Base-by-base conservation (phyloP, 2,797 vertebrate species). In the Hephaestus fuliginosus region DNA sequence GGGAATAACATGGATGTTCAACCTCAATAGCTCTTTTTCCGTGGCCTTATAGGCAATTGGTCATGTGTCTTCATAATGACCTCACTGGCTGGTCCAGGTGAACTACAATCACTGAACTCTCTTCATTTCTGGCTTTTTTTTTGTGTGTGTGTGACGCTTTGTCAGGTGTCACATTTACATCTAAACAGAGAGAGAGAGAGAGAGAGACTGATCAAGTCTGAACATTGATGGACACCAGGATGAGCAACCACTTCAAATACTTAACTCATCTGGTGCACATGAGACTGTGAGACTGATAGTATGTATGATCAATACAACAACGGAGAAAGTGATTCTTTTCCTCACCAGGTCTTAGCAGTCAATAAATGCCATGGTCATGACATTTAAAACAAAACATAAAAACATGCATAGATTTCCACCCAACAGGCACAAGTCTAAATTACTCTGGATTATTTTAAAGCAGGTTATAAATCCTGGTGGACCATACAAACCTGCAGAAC, bases 141-240 rank as follows among this genome's bases (percentile, higher is more conserved):
- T 8, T 44, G 57, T 53, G 39, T 33, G 11, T 44, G 57, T 53
- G 39, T 33, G 30, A 67, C 25, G 44, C 20, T n/a, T 18, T 9
- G 30, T 56, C 61, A 74, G 57, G 57, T 18, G 28, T 69, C 43
- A 33, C 9, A 66, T 58, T 56, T 51, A 66, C 15, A 62, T 53
- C 44, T 15, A 60, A 76, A 80, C 65, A 63, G 25, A 74, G 33
- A 17, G 17, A 53, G 43, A 51, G 18, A 62, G 8, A 10, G 15
- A n/a, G n/a, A n/a, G n/a, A n/a, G n/a, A n/a, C n/a, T n/a, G n/a
- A n/a, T n/a, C n/a, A 18, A 7, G 70, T 36, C 17, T 66, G 36
- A 52, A 25, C 9, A 22, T 5, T 80, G 55, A 65, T 62, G 53
- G 10, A 78, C 46, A 62, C 30, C 39, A 70, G 28, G 25, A 61